Evolutionary conservation across 1,140 invertebrate species (phyloP).

Genomic region (Mercenaria mercenaria): DNA sequence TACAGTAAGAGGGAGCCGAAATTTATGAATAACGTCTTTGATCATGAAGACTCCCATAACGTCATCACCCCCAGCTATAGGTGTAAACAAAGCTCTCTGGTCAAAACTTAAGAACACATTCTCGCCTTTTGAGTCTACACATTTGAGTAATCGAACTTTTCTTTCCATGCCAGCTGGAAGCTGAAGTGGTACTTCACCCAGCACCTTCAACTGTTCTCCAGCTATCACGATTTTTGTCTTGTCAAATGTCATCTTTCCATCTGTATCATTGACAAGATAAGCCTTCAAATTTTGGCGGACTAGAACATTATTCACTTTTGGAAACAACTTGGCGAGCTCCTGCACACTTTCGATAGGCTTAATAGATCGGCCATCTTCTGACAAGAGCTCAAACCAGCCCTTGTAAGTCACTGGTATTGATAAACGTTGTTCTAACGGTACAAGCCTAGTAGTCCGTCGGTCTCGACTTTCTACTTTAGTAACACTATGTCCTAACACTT

Average conservation of each 20-base stretch:
- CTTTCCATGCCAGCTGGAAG: slow-evolving; percentile 81
- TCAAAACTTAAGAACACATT: slow-evolving; percentile 94
- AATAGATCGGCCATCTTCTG: slow-evolving; percentile 96
- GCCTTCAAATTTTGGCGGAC: slow-evolving; percentile 95
- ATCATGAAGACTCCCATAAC: slow-evolving; percentile 95
- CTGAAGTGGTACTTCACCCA: slow-evolving; percentile 89
- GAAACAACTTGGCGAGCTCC: slow-evolving; percentile 92
- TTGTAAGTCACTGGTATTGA: slow-evolving; percentile 95
- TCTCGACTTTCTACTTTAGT: slow-evolving; percentile 94
- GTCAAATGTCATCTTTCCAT: slow-evolving; percentile 89
- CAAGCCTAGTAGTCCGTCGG: slow-evolving; percentile 87
- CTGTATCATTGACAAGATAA: slow-evolving; percentile 86
- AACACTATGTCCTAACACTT: slow-evolving; percentile 94
- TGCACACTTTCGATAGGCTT: slow-evolving; percentile 95
- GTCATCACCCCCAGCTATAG: slow-evolving; percentile 95
- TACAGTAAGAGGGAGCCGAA: slow-evolving; percentile 94
- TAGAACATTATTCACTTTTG: slow-evolving; percentile 88
- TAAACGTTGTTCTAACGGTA: slow-evolving; percentile 79
- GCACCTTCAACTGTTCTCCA: slow-evolving; percentile 93
- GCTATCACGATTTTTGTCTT: slow-evolving; percentile 89
- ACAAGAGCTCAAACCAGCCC: slow-evolving; percentile 97
- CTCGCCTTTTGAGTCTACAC: slow-evolving; percentile 94
- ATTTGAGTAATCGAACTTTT: slow-evolving; percentile 91
- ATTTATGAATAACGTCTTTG: slow-evolving; percentile 93
- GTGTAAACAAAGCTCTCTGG: slow-evolving; percentile 95